Base-by-base conservation (phyloP, 1,140 invertebrate genomes). In the Chironomus tepperi region DNA sequence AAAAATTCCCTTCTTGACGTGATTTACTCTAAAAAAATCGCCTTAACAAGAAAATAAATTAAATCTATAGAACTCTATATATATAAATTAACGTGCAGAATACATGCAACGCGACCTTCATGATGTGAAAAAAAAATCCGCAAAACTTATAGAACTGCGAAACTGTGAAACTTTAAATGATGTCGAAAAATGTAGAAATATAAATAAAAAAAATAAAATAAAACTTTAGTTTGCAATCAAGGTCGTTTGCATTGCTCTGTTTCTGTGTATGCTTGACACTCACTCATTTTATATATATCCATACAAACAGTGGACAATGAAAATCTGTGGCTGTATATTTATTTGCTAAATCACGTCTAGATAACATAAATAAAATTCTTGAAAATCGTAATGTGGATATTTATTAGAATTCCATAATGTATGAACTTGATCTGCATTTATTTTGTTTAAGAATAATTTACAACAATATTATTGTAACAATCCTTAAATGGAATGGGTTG, bases 301-400 rank as follows among this genome's bases (percentile, higher is more conserved):
- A 15, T 57, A n/a, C 15, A 57, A 57, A 15, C 42, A 15, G 15
- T 57, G 47, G 47, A 57, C 47, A 57, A 57, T 15, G 47, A 57
- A 47, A 47, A 57, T 57, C 47, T 57, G 47, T 57, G 12, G 47
- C 47, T 57, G 47, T n/a, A 34, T 57, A n/a, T 57, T 57, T 57
- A 57, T 57, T 34, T 57, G n/a, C 47, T 57, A 57, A 57, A 57
- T 57, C 47, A 57, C 47, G 47, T 57, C 47, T n/a, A 57, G 47
- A 57, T 57, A 57, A 57, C 47, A 57, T 57, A n/a, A 57, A 57
- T 57, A 57, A 57, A 57, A n/a, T 57, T 47, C n/a, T 57, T 15
- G 47, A 57, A 57, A 47, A 47, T 2, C 43, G 43, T 15, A 47
- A 47, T 10, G 43, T 47, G 43, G 47, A 57, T 15, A 57, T 57